phyloP scores from a whole-genome alignment of 35 echinoderm and acorn worm genomes.

The Anneissia japonica region DNA sequence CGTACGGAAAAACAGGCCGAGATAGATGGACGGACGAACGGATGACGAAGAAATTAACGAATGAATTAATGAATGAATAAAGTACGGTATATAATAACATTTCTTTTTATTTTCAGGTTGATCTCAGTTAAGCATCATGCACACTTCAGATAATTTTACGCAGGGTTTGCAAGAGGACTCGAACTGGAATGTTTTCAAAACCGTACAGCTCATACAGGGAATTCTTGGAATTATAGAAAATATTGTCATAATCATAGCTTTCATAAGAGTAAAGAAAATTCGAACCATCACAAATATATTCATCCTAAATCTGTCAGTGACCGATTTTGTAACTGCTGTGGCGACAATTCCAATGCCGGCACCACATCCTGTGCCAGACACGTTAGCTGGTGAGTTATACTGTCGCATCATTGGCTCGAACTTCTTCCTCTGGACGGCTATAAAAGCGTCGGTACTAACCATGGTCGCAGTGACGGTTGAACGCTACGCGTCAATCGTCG shows the following conservation, averaged over 20 bases:
- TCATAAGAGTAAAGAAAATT: not conserved
- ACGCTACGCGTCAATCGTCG: conserved; percentile 73
- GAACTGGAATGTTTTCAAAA: not conserved
- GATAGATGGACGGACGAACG: too few relatives aligned
- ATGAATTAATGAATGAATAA: too few relatives aligned
- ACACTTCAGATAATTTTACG: not conserved
- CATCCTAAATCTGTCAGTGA: not conserved
- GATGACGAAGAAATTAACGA: too few relatives aligned
- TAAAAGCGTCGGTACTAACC: conserved; percentile 73
- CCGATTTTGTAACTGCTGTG: not conserved
- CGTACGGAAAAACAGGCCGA: too few relatives aligned
- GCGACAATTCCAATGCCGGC: not conserved
- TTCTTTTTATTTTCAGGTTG: too few relatives aligned
- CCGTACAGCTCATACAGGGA: not conserved
- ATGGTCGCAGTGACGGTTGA: conserved; percentile 82
- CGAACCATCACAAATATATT: not conserved
- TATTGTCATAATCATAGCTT: not conserved
- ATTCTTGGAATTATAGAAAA: not conserved
- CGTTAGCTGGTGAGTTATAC: conserved; percentile 54
- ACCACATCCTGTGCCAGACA: conserved; percentile 37
- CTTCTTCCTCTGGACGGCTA: conserved; percentile 81
- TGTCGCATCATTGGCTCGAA: conserved; percentile 84
- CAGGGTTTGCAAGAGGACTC: not conserved
- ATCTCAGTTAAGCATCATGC: too few relatives aligned
- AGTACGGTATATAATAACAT: too few relatives aligned